Evolutionary conservation across 2,888 invertebrate species (phyloP).

Genomic region (Micropterix aruncella): DNA sequence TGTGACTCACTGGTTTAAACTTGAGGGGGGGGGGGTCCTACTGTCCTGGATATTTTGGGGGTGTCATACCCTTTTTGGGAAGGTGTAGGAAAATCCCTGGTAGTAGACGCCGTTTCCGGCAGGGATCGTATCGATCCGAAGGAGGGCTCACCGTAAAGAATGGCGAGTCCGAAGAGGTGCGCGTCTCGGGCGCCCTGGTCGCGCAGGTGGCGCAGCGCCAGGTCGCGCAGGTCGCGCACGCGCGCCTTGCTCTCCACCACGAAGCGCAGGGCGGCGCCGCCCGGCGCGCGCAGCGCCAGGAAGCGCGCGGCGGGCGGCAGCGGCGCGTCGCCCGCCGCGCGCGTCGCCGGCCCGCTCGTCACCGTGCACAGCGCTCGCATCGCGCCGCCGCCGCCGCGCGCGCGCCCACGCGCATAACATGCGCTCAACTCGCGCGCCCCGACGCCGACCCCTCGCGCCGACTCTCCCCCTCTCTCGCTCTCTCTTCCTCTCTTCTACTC

Average conservation of each 20-base stretch:
- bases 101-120: too few species aligned
- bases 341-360: conserved; percentile 69
- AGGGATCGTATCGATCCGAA: too few species aligned
- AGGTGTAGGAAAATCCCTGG: too few species aligned
- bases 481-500: too few species aligned
- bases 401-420: background rate
- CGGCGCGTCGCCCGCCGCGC: conserved; percentile 33
- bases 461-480: too few species aligned
- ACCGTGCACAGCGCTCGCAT: conserved; percentile 66
- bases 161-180: conserved; percentile 75
- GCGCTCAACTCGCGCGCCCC: too few species aligned
- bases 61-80: too few species aligned
- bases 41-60: too few species aligned
- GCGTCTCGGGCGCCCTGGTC: conserved; percentile 73
- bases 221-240: conserved; percentile 69
- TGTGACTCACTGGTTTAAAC: too few species aligned
- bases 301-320: conserved; percentile 48
- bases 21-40: too few species aligned
- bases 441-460: background rate
- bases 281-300: conserved; percentile 49
- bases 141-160: conserved; percentile 65
- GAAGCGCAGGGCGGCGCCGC: conserved; percentile 33
- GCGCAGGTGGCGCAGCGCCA: conserved; percentile 67
- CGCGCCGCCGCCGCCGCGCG: conserved; percentile 30
- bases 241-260: conserved; percentile 67